Conservation (phyloP, 2,797 vertebrate species). For the Mus minutoides region DNA sequence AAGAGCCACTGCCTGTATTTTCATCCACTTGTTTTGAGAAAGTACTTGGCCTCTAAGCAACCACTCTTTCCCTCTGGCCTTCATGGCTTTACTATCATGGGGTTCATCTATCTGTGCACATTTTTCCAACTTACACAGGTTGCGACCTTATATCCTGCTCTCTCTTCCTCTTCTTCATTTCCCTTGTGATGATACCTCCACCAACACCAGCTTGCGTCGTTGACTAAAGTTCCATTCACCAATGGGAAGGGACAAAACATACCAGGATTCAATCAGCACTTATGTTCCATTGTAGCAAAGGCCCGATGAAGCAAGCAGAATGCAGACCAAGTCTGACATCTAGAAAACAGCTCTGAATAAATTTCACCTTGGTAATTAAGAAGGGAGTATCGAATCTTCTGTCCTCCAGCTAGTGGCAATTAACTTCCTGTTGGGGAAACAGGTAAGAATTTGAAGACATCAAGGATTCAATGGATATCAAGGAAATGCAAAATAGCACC, state of each 20-base stretch:
- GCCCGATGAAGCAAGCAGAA: neutral
- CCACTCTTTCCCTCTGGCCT: neutral
- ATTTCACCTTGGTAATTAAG: neutral
- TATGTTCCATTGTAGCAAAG: conserved; percentile 41
- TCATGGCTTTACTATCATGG: neutral
- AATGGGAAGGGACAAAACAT: neutral
- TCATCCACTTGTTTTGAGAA: conserved; percentile 21
- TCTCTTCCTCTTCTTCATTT: neutral
- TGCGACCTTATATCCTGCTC: neutral
- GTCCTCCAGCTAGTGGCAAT: neutral
- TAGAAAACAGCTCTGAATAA: neutral
- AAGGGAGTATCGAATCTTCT: neutral
- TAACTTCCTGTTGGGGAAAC: neutral
- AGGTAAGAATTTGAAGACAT: neutral
- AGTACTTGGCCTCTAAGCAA: neutral
- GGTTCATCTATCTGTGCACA: neutral
- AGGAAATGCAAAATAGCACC: neutral
- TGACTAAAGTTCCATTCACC: neutral
- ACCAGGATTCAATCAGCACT: neutral
- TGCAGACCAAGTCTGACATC: neutral
- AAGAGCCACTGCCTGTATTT: neutral
- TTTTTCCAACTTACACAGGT: neutral
- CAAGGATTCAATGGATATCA: neutral
- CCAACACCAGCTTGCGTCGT: neutral
- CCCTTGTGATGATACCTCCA: neutral